Conservation (phyloP, 2,888 invertebrate genomes). For the Synanthedon vespiformis region DNA sequence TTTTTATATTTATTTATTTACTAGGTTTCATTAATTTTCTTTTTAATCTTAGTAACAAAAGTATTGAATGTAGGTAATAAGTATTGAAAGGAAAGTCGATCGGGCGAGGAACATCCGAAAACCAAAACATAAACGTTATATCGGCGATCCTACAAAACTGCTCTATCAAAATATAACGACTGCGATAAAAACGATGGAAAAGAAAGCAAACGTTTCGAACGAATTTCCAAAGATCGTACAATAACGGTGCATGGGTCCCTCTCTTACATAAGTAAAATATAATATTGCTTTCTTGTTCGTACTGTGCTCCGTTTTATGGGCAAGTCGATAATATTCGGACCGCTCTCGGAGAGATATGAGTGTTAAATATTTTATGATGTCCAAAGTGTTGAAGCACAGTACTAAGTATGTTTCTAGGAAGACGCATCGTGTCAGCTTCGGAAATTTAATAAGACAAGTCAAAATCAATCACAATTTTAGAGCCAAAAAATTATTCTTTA, state of each 20-base stretch:
- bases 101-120: conserved; percentile 34
- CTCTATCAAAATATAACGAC: conserved; percentile 70
- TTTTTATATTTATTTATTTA: too few species aligned
- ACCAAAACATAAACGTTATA: conserved; percentile 68
- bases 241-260: conserved; percentile 43
- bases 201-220: conserved; percentile 64
- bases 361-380: conserved; percentile 67
- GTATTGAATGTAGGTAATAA: conserved; percentile 9
- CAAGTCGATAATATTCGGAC: conserved; percentile 65
- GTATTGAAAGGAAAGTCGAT: conserved; percentile 22
- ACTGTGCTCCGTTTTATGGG: conserved; percentile 57
- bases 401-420: conserved; percentile 12
- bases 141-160: conserved; percentile 58
- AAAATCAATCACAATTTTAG: too few species aligned
- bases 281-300: conserved; percentile 38
- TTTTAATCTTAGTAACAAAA: conserved; percentile 2
- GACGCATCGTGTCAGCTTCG: too few species aligned
- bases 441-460: too few species aligned
- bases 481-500: too few species aligned
- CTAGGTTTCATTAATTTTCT: too few species aligned
- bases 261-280: conserved; percentile 31
- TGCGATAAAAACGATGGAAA: conserved; percentile 66
- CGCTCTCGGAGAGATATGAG: conserved; percentile 50
- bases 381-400: conserved; percentile 40
- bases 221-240: conserved; percentile 65